Evolutionary conservation across 30 jellyfish, hydroid and myxozoan genomes (phyloP), one percentile per base, ranked within the genome.

Genomic region (Clytia hemisphaerica): DNA sequence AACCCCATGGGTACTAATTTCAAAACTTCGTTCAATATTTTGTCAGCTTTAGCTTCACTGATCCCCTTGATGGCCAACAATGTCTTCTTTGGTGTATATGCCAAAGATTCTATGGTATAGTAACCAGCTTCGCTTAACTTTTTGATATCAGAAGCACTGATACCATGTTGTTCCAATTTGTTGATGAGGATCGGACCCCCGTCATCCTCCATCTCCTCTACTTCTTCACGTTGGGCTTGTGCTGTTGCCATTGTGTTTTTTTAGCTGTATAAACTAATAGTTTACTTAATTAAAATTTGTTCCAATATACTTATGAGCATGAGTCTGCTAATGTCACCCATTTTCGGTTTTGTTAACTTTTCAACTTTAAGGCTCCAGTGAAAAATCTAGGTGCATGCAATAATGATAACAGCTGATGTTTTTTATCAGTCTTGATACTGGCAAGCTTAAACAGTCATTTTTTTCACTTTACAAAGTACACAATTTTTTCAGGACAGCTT

Each of bases 41-140:
- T 92, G 32, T 92, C 99, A 9, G 99, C 99, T 72, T 92, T 92
- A 18, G 99, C 94, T 63, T 92, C 99, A 83, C 99, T 92, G 82
- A 92, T 92, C 2, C 99, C 99, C 74, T 92, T 92, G 29, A 92
- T 71, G 12, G 84, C 88, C 37, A 92, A 80, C 58, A 92, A 81
- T 12, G 95, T 74, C 67, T 92, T 92, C 77, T 80, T 92, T 5
- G 99, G 95, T 37, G 99, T 82, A 64, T 82, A 92, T 30, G 99
- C 99, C 27, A 92, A 80, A 26, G 95, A 79, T 49, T 92, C 99
- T 6, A 92, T 89, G 1, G 99, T 92, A 82, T 59, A 75, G 53
- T 69, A 92, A n/a, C 99, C 99, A 32, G 99, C 99, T 61, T 92
- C 99, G 12, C 79, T 69, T 2, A 92, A 83, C 53, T 92, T 92